Conservation (phyloP, 2,797 vertebrate genomes). For the Lutjanus argentimaculatus region DNA sequence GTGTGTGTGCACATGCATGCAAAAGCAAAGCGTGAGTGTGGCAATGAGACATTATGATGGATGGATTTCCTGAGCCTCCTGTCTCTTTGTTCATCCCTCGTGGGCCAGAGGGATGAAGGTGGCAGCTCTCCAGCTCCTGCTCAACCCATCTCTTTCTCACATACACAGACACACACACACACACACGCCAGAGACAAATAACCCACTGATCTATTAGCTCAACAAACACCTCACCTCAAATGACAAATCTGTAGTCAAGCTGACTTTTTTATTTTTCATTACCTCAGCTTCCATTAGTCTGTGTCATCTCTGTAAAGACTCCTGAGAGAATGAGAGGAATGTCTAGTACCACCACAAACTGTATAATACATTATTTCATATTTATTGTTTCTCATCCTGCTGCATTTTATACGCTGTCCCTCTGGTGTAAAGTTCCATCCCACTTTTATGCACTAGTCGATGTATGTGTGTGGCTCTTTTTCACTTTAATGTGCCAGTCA, state of each 20-base stretch:
- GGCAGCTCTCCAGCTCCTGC: slow-evolving; percentile 69
- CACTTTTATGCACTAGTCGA: slow-evolving; percentile 29
- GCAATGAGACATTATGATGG: slow-evolving; percentile 69
- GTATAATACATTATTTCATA: slow-evolving; percentile 44
- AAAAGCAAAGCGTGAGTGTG: slow-evolving; percentile 44
- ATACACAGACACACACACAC: slow-evolving; percentile 38
- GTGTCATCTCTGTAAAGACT: slow-evolving; percentile 44
- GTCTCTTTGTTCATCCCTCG: slow-evolving; percentile 70
- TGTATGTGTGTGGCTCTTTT: slow-evolving; percentile 47
- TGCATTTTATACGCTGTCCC: slow-evolving; percentile 44
- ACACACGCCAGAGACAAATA: slow-evolving; percentile 46
- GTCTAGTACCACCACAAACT: slow-evolving; percentile 5
- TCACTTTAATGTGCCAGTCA: slow-evolving; percentile 62
- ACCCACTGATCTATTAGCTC: slow-evolving; percentile 67
- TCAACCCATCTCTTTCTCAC: slow-evolving; percentile 34
- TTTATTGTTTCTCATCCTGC: slow-evolving; percentile 47
- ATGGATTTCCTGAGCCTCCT: slow-evolving; percentile 68
- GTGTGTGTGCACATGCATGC: slow-evolving; percentile 15
- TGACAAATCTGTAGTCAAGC: slow-evolving; percentile 58
- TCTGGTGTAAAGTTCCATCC: slow-evolving; percentile 36
- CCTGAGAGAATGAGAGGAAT: slow-evolving; percentile 24
- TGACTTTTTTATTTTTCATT: slow-evolving; percentile 60
- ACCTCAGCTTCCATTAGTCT: slow-evolving; percentile 46
- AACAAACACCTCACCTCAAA: slow-evolving; percentile 62
- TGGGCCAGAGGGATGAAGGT: slow-evolving; percentile 65